A percentile compares a stretch with the other conserved stretches of the same genome.
phyloP scores from a whole-genome alignment of 2,113 vertebrate genomes.

The Bostrychus sinensis region DNA sequence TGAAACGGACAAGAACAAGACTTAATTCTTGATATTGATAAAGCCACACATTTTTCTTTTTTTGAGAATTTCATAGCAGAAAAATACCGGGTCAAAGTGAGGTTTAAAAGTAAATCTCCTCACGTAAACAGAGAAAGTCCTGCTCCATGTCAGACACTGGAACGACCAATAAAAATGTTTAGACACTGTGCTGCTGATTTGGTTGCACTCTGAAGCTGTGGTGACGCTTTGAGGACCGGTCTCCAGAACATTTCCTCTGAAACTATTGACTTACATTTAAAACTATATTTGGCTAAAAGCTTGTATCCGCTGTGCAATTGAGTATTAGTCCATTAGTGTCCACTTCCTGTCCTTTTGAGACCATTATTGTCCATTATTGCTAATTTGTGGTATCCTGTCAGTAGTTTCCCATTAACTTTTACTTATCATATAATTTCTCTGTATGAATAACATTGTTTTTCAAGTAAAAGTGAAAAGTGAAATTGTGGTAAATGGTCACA shows the following conservation, averaged over 20 bases:
- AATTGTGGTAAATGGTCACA: too few relatives aligned
- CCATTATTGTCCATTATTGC: constrained; percentile 5
- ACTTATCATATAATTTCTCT: neutral
- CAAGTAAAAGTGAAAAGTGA: neutral
- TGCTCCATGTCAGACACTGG: neutral
- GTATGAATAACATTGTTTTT: neutral
- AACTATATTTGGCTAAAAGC: neutral
- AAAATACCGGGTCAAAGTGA: too few relatives aligned
- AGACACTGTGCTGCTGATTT: neutral
- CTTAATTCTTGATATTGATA: too few relatives aligned
- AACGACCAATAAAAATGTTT: neutral
- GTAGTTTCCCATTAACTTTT: neutral
- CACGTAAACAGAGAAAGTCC: neutral
- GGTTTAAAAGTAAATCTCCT: neutral
- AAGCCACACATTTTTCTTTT: too few relatives aligned
- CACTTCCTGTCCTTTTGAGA: neutral
- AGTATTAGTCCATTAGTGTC: neutral
- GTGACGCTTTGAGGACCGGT: neutral
- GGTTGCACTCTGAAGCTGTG: neutral
- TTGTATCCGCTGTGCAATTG: neutral
- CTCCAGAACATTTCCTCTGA: neutral
- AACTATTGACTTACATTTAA: neutral
- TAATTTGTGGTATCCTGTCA: neutral
- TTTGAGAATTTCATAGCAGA: too few relatives aligned
- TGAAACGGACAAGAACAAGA: too few relatives aligned